Evolutionary conservation across 1,140 invertebrate genomes (phyloP).

Genomic region (Bradynema listronoti): DNA sequence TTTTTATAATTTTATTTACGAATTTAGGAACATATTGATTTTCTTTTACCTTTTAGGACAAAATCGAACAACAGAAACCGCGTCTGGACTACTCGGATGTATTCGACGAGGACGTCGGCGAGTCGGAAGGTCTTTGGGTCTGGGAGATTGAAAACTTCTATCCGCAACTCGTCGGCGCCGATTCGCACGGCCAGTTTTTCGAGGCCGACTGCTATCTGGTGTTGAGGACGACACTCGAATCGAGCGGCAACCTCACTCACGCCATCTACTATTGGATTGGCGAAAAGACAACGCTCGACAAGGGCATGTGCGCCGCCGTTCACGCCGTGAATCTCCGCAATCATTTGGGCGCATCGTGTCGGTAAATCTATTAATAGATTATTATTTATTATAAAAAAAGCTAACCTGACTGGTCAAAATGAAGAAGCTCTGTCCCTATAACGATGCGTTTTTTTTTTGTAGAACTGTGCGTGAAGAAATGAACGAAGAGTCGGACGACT

Average conservation of each 20-base stretch:
- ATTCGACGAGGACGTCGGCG: constrained; percentile 92
- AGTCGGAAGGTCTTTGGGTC: constrained; percentile 65
- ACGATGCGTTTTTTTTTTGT: constrained; percentile 64
- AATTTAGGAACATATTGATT: constrained; percentile 15
- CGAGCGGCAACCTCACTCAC: constrained; percentile 78
- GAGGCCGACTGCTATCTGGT: constrained; percentile 98
- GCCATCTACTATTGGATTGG: constrained; percentile 99
- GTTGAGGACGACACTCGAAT: constrained; percentile 76
- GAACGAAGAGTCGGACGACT: constrained; percentile 88
- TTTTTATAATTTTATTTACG: constrained; percentile 8
- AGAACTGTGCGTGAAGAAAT: constrained; percentile 97
- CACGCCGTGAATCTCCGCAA: constrained; percentile 97
- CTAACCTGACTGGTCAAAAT: too few species aligned
- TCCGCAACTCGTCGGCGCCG: constrained; percentile 73
- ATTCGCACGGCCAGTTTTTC: constrained; percentile 84
- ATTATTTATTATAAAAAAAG: not conserved
- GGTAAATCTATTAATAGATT: constrained; percentile 14
- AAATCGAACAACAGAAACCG: constrained; percentile 46
- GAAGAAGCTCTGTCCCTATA: too few species aligned
- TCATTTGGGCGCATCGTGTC: constrained; percentile 72
- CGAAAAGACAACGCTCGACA: constrained; percentile 86
- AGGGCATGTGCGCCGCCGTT: constrained; percentile 94
- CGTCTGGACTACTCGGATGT: constrained; percentile 95
- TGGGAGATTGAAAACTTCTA: constrained; percentile 75
- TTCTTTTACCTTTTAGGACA: constrained; percentile 27